Conservation (phyloP, 2,113 vertebrate genomes). For the Microtus montanus region DNA sequence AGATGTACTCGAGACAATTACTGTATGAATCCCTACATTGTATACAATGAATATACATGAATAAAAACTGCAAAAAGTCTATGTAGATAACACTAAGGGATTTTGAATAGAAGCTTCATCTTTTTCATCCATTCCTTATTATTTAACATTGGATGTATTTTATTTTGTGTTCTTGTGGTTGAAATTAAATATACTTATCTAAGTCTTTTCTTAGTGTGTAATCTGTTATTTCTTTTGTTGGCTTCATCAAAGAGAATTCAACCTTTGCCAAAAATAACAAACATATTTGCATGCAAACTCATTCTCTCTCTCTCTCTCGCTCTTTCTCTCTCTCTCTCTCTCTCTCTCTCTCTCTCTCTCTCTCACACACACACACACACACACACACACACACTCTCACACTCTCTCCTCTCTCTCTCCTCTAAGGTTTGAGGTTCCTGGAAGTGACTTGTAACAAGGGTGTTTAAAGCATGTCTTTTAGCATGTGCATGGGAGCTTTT, state of each 20-base stretch:
- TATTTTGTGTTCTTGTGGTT: background rate
- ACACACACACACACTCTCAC: background rate
- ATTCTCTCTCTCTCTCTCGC: no score
- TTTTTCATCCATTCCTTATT: background rate
- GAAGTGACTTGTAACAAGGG: background rate
- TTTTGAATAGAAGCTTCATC: conserved; percentile 16
- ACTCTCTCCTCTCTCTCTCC: no score
- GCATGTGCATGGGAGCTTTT: background rate
- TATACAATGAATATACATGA: no score
- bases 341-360: no score
- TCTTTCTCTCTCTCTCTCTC: no score
- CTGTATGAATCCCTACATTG: background rate
- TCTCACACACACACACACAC: background rate
- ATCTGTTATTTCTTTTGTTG: background rate
- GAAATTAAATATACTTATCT: background rate
- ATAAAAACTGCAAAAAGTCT: background rate
- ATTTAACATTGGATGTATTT: conserved; percentile 19
- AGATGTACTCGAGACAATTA: background rate
- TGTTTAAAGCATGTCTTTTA: background rate
- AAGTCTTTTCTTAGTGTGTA: conserved; percentile 6
- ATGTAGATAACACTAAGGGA: background rate
- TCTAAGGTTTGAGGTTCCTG: background rate
- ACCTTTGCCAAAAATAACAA: background rate
- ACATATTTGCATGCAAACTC: no score
- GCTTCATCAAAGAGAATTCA: background rate